Evolutionary conservation across 2,113 vertebrate species (phyloP).

Genomic region (Nycticorax nycticorax): DNA sequence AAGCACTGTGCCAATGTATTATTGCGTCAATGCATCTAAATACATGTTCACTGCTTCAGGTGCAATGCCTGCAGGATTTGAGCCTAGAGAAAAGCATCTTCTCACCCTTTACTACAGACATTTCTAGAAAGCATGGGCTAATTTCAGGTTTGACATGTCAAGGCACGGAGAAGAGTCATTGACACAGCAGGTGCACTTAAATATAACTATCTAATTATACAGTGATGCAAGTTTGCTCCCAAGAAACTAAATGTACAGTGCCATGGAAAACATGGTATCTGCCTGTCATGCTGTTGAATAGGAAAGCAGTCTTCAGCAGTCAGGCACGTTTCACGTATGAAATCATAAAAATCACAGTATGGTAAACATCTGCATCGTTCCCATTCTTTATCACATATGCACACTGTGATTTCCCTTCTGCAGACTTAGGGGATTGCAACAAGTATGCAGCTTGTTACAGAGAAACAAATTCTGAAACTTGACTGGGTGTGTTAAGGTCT

Average conservation of each 20-base stretch:
- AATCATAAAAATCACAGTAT: background rate
- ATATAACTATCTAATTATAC: constrained; percentile 61
- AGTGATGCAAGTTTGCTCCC: constrained; percentile 45
- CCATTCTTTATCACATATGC: background rate
- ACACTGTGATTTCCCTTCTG: background rate
- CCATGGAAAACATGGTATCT: constrained; percentile 1
- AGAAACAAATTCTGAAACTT: background rate
- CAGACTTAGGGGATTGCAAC: background rate
- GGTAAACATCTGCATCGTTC: background rate
- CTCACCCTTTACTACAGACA: background rate
- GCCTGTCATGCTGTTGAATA: background rate
- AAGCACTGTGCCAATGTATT: background rate
- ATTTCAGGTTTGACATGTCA: constrained; percentile 50
- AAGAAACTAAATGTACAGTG: constrained; percentile 57
- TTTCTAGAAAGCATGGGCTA: constrained; percentile 24
- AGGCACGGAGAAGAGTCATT: constrained; percentile 7
- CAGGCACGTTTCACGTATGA: background rate
- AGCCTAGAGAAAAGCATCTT: background rate
- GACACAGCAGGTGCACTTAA: constrained; percentile 61
- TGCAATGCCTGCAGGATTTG: background rate
- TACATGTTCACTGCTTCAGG: background rate
- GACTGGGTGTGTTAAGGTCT: background rate
- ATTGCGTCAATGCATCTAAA: background rate
- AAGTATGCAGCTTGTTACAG: background rate
- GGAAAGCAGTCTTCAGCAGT: background rate